Evolutionary conservation across 2,888 invertebrate species (phyloP).

Genomic region (Stegophylla sp.): DNA sequence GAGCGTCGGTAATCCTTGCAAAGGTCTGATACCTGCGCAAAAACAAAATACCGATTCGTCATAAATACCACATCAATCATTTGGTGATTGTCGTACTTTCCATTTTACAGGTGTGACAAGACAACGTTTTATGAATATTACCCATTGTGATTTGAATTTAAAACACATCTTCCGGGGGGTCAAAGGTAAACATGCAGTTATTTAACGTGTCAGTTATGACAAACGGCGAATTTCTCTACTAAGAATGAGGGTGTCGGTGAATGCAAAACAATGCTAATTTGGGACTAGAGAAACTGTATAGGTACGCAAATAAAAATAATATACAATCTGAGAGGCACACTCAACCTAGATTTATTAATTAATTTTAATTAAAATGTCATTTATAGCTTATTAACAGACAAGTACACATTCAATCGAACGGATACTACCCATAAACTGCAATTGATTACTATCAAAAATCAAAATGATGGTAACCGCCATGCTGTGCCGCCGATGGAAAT

Average conservation of each 20-base stretch:
- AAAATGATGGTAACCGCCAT: not conserved
- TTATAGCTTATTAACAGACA: not conserved
- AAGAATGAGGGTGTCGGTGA: conserved; percentile 36
- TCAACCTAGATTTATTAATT: conserved; percentile 7
- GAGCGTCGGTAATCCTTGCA: conserved; percentile 67
- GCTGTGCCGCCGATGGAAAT: not conserved
- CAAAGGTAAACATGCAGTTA: conserved; percentile 53
- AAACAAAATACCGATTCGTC: conserved; percentile 42
- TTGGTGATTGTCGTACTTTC: conserved; percentile 36
- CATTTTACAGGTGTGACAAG: conserved; percentile 57
- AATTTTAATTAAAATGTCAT: conserved; percentile 10
- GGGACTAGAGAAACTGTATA: conserved; percentile 38
- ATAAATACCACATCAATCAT: conserved; percentile 41
- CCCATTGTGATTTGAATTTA: conserved; percentile 52
- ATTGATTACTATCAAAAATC: not conserved
- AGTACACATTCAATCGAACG: not conserved
- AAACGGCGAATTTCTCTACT: conserved; percentile 45
- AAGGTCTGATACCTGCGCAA: conserved; percentile 52
- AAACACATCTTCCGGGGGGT: conserved; percentile 44
- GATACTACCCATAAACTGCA: not conserved
- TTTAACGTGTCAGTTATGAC: conserved; percentile 42
- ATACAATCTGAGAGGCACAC: not conserved
- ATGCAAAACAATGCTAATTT: conserved; percentile 32
- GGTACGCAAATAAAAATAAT: not conserved
- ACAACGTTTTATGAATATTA: conserved; percentile 38